Evolutionary conservation across 2,113 vertebrate species (phyloP), one percentile per base, ranked within the genome.

Genomic region (Anseranas semipalmata): DNA sequence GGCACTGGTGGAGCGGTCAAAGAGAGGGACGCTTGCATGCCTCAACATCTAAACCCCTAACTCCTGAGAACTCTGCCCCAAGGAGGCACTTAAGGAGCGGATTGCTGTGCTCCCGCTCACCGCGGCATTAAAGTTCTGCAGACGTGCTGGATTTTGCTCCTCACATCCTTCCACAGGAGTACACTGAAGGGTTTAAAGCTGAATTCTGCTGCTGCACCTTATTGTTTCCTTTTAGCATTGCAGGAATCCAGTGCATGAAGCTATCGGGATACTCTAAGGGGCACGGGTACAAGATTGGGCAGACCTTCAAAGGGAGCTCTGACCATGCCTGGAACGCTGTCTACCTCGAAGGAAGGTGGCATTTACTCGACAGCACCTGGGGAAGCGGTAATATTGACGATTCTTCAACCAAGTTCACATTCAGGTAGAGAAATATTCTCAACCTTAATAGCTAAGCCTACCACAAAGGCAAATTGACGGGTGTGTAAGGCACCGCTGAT

Each of bases 301-400:
- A 98, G 93, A 98, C 94, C 60, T 98, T 99, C 35, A 95, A 96
- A 0, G 98, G 96, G 32, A 91, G 98, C 35, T 97, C 97, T 3
- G 94, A 98, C 95, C 98, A 99, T 0, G 97, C 98, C 83, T 99
- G 98, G 98, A 99, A 98, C 0, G 98, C 98, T 0, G 98, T 99
- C 55, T 98, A 95, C 90, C 97, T 99, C 12, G 98, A 98, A 10
- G 98, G 98, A 58, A 97, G 95, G 45, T 99, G 98, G 98, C 98
- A 99, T 83, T 95, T 99, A n/a, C 92, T 98, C 28, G 98, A 99
- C 56, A 98, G 98, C 92, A 99, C 98, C n/a, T 99, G 98, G 98
- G 98, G 98, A 74, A 98, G 98, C 0, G 98, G 98, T 55, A 59
- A 86, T 39, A 95, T 98, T 16, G 97, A 98, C 13, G 93, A 98